phyloP scores from a whole-genome alignment of 2,113 vertebrate species.

The Sinocyclocheilus maitianheensis region DNA sequence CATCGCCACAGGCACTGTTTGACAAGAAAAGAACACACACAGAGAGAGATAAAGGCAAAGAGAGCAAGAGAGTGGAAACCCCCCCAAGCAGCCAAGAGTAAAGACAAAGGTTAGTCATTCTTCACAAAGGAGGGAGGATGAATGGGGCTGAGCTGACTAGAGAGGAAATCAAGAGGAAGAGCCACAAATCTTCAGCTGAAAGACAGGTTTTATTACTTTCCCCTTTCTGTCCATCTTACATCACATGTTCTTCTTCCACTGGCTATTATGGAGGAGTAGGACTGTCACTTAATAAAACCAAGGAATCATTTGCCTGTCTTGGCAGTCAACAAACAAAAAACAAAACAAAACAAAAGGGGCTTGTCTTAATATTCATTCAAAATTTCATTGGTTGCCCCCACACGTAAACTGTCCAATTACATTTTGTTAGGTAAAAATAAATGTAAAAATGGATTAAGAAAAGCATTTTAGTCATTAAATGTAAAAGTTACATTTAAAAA shows the following conservation, averaged over 20 bases:
- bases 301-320: not conserved
- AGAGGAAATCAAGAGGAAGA: conserved; percentile 17
- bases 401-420: not conserved
- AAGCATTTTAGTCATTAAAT: not conserved
- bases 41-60: conserved; percentile 58
- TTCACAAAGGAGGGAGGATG: conserved; percentile 19
- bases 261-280: not conserved
- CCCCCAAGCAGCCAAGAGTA: not conserved
- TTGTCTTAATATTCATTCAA: not conserved
- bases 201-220: conserved; percentile 54
- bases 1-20: conserved; percentile 34
- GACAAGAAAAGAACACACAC: conserved; percentile 12
- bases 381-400: not conserved
- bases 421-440: not conserved
- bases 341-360: not conserved
- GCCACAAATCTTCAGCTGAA: conserved; percentile 15
- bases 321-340: not conserved
- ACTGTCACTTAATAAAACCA: conserved; percentile 5
- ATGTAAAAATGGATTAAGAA: not conserved
- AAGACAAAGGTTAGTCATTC: conserved; percentile 20
- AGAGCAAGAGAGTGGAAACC: conserved; percentile 4
- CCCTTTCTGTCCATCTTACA: not conserved
- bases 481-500: not conserved
- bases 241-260: not conserved
- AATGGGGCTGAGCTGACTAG: conserved; percentile 8